Evolutionary conservation across 2,888 invertebrate species (phyloP).

Genomic region (Aspidapion aeneum): DNA sequence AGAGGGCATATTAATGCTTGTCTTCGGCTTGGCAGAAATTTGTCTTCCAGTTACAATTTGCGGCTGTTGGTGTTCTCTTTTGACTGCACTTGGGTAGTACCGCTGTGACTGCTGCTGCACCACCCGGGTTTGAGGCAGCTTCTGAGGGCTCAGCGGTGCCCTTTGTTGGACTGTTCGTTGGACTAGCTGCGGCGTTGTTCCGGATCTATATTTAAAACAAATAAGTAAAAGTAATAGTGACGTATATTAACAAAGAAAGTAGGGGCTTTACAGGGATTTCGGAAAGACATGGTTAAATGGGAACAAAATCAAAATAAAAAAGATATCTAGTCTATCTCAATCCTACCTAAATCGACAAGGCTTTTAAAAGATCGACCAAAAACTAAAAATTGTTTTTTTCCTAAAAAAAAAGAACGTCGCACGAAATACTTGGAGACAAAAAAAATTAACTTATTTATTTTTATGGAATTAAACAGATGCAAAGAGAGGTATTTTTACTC

Average conservation of each 20-base stretch:
- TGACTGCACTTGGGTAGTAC: background rate
- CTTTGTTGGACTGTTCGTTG: background rate
- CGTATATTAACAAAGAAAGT: background rate
- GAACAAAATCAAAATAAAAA: too few relatives aligned
- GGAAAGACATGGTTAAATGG: too few relatives aligned
- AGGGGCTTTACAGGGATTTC: background rate
- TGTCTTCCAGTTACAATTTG: slow-evolving; percentile 5
- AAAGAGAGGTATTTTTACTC: too few relatives aligned
- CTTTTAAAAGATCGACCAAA: too few relatives aligned
- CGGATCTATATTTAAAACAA: background rate
- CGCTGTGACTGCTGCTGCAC: slow-evolving; percentile 3
- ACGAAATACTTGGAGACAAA: too few relatives aligned
- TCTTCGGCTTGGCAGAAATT: slow-evolving; percentile 30
- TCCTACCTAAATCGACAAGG: too few relatives aligned
- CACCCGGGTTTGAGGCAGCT: slow-evolving; percentile 9
- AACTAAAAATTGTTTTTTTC: too few relatives aligned
- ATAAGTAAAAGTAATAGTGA: background rate
- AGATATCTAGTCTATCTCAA: too few relatives aligned
- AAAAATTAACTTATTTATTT: too few relatives aligned
- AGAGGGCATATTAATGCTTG: slow-evolving; percentile 43
- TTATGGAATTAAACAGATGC: too few relatives aligned
- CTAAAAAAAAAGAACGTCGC: too few relatives aligned
- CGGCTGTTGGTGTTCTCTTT: background rate
- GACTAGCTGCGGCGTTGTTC: background rate
- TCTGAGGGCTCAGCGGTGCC: background rate